Conservation (phyloP, 1,140 invertebrate species). For the Bombus confusus region DNA sequence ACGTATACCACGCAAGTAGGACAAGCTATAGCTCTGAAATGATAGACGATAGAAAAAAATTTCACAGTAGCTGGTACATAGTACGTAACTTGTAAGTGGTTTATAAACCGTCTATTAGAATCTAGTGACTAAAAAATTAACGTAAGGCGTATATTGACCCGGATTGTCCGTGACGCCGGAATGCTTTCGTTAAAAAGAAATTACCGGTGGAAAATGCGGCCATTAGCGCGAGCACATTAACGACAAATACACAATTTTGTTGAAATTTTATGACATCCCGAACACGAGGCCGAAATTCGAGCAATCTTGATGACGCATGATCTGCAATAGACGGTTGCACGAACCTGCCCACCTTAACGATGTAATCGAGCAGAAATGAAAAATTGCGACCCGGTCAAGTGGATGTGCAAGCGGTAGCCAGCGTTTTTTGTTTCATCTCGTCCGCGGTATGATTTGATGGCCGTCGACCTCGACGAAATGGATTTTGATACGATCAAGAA, state of each 20-base stretch:
- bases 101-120: constrained; percentile 1
- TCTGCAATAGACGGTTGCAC: neutral
- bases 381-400: neutral
- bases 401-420: neutral
- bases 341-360: neutral
- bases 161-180: neutral
- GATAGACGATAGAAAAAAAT: no score
- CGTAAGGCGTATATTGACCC: neutral
- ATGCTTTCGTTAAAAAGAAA: constrained; percentile 16
- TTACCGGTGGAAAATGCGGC: constrained; percentile 13
- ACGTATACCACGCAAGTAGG: no score
- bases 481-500: neutral
- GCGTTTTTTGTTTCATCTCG: constrained; percentile 10
- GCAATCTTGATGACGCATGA: neutral
- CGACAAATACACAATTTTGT: constrained; percentile 29
- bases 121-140: constrained; percentile 4
- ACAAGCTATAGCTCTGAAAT: no score
- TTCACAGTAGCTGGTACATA: no score
- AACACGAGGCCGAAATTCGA: neutral
- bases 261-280: constrained; percentile 23
- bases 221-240: neutral
- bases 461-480: neutral
- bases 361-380: constrained; percentile 39
- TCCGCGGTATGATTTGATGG: neutral
- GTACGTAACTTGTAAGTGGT: neutral